These are phyloP conservation scores for Drosophila virilis DNA, from an alignment of 1,140 invertebrate genomes.

Conservation along the genomic window DNA sequence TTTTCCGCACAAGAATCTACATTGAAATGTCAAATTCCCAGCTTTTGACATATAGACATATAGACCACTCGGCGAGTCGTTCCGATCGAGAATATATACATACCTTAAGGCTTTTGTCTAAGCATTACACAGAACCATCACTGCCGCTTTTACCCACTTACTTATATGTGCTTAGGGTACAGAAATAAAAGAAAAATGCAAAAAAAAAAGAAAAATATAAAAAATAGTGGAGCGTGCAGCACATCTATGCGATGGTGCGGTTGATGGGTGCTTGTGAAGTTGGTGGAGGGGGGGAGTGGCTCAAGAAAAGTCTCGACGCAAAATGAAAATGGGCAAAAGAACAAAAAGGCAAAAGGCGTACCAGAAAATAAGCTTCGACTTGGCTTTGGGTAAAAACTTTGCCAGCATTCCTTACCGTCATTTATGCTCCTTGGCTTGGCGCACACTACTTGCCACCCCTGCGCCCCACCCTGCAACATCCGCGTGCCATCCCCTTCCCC, in stretches of 20 bases:
- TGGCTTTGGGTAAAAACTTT: conserved; percentile 71
- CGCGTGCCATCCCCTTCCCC: conserved; percentile 16
- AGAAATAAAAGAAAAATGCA: conserved; percentile 20
- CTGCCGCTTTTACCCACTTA: too few species aligned
- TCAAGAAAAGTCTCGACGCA: conserved; percentile 31
- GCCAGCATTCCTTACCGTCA: conserved; percentile 66
- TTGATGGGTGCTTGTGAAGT: not conserved
- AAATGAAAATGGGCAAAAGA: conserved; percentile 46
- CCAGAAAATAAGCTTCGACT: conserved; percentile 80
- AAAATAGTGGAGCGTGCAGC: conserved; percentile 17
- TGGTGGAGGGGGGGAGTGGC: conserved; percentile 8
- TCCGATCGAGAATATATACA: too few species aligned
- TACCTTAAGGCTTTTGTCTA: too few species aligned
- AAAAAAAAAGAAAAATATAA: not conserved
- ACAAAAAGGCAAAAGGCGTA: conserved; percentile 62
- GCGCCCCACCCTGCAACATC: not conserved
- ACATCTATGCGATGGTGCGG: not conserved
- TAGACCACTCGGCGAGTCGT: too few species aligned
- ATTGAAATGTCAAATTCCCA: too few species aligned
- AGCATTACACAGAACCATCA: too few species aligned
- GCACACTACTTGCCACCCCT: conserved; percentile 30
- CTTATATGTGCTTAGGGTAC: not conserved
- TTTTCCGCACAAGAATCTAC: too few species aligned
- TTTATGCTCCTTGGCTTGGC: conserved; percentile 53
- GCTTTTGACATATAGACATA: too few species aligned